Conservation (phyloP, 2,797 vertebrate species). For the Arrhamphus sclerolepis region DNA sequence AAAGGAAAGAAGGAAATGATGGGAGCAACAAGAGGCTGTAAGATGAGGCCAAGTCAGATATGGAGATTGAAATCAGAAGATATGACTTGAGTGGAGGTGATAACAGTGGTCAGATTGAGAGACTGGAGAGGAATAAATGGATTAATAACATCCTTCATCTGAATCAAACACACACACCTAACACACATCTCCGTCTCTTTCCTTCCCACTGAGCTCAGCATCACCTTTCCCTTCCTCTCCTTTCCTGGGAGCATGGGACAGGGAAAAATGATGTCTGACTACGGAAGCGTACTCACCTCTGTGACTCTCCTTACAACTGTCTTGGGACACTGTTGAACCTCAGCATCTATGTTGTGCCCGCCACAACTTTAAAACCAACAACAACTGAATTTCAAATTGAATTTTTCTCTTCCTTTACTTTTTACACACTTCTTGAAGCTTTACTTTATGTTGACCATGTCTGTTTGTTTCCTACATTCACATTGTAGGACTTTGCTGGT, state of each 20-base stretch:
- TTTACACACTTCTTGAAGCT: neutral
- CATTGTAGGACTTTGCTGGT: neutral
- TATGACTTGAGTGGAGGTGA: slow-evolving; percentile 50
- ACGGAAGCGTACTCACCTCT: slow-evolving; percentile 28
- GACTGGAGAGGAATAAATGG: slow-evolving; percentile 55
- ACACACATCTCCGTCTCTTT: slow-evolving; percentile 4
- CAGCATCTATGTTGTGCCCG: neutral
- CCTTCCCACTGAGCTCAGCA: slow-evolving; percentile 7
- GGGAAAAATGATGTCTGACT: slow-evolving; percentile 37
- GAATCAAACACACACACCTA: slow-evolving; percentile 6
- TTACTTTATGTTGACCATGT: neutral
- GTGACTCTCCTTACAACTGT: slow-evolving; percentile 45
- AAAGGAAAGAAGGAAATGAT: neutral
- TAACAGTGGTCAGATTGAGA: slow-evolving; percentile 47
- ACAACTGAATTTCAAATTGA: neutral
- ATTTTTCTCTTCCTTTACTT: no score
- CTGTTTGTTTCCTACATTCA: neutral
- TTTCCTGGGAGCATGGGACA: slow-evolving; percentile 13
- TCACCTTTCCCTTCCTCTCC: slow-evolving; percentile 28
- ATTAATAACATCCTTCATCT: slow-evolving; percentile 64
- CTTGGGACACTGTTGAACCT: slow-evolving; percentile 31
- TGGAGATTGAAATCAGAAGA: slow-evolving; percentile 60
- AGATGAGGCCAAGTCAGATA: slow-evolving; percentile 39
- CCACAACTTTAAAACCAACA: neutral
- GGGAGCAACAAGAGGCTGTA: slow-evolving; percentile 14